Evolutionary conservation across 37 sponge, comb jelly and placozoan species (phyloP), one percentile per base, ranked within the genome.

Genomic region (Ianthella basta): DNA sequence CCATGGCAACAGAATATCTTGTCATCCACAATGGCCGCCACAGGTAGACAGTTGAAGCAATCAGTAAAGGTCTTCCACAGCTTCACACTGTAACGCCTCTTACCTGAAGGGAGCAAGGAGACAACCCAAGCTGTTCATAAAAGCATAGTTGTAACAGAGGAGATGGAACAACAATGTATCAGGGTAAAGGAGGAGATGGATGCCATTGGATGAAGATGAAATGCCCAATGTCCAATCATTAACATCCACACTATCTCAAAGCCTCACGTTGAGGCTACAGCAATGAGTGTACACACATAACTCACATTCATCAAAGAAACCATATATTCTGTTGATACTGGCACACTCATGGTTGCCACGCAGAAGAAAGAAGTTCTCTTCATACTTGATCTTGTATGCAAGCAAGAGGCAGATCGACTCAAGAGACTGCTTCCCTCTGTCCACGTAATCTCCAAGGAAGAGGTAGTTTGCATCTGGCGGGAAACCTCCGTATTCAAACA

Each of bases 1-100:
- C 99, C 99, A 89, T 98, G 99, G 80, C 99, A 98, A 69, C 99
- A 98, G 89, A 98, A 98, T 23, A 98, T 96, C 83, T 98, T 98
- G 70, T 96, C 97, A 86, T 98, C 99, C 41, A 98, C 85, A 38
- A 98, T 87, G n/a, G 99, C 99, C 56, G 99, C 99, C 5, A 98
- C 70, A 5, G 99, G 99, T 21, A 98, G 88, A 79, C 99, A 96
- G 87, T 98, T 98, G 89, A 98, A 98, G 65, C 99, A 98, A 57
- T 98, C 99, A 0, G 99, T 98, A 67, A 98, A 98, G 0, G 99
- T 98, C 81, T 98, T 98, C 99, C 99, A 98, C 59, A 98, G 79
- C 60, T 94, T 96, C 40, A 96, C 93, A 54, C 89, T 96, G 84
- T 96, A 98, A 50, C 97, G 78, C 69, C 99, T 68, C 75, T 95